Evolutionary conservation across 2,888 invertebrate genomes (phyloP).

Genomic region (Eupithecia vulgata): DNA sequence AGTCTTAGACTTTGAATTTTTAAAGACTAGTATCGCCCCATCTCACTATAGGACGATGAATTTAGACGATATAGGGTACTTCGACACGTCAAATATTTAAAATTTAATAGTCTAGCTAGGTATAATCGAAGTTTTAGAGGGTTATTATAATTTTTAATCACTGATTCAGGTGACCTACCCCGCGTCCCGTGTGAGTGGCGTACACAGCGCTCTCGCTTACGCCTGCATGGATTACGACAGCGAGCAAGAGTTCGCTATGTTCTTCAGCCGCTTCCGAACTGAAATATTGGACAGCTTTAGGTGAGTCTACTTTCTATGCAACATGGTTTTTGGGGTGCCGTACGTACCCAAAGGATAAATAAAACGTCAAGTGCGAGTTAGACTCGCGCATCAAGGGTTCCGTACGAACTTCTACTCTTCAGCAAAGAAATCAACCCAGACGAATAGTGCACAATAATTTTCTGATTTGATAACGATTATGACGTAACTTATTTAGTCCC

Average conservation of each 20-base stretch:
- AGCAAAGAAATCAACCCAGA: no score
- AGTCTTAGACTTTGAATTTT: no score
- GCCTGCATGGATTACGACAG: conserved; percentile 94
- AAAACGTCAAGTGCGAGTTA: no score
- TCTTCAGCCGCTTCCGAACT: conserved; percentile 91
- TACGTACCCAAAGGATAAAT: no score
- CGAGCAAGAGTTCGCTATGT: conserved; percentile 94
- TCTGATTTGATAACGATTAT: no score
- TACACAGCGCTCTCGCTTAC: conserved; percentile 85
- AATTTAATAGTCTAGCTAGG: not conserved
- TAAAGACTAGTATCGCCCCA: no score
- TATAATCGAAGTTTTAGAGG: not conserved
- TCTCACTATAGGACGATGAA: no score
- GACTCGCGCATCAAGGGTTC: no score
- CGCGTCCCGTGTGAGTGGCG: conserved; percentile 71
- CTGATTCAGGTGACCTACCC: conserved; percentile 84
- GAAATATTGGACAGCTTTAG: conserved; percentile 91
- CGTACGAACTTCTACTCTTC: no score
- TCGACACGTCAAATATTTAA: not conserved
- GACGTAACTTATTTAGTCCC: no score
- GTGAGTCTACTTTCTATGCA: conserved; percentile 52
- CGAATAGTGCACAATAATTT: no score
- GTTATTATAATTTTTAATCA: not conserved
- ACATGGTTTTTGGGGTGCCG: not conserved
- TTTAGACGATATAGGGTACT: not conserved